phyloP scores from a whole-genome alignment of 2,113 vertebrate genomes.

The Saccopteryx leptura region DNA sequence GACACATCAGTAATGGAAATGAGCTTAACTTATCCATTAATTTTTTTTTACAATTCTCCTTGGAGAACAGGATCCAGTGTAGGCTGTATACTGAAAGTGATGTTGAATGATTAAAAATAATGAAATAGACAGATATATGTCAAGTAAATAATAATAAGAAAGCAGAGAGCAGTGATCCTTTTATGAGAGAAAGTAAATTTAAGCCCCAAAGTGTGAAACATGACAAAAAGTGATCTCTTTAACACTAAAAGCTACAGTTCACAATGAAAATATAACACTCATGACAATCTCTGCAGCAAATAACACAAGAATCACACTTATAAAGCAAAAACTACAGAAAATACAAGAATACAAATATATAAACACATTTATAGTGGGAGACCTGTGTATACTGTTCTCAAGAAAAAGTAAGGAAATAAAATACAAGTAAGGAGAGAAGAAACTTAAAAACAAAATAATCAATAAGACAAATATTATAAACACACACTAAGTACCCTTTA shows the following conservation, averaged over 20 bases:
- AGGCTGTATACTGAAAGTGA: not conserved
- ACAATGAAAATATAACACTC: not conserved
- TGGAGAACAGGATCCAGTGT: not conserved
- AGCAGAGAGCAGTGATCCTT: not conserved
- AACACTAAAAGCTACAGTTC: not conserved
- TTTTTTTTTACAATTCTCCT: not conserved
- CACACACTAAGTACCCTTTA: too few relatives aligned
- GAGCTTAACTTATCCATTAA: not conserved
- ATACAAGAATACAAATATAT: not conserved
- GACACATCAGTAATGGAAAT: not conserved
- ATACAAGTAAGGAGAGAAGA: not conserved
- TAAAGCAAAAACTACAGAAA: not conserved
- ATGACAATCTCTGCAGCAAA: not conserved
- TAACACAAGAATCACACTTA: not conserved
- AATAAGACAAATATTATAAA: not conserved
- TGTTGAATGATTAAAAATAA: not conserved
- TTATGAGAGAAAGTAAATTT: not conserved
- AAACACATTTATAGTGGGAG: not conserved
- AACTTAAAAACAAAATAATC: not conserved
- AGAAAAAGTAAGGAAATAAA: not conserved
- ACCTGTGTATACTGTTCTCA: not conserved
- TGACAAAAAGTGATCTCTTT: not conserved
- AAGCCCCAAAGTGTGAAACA: too few relatives aligned
- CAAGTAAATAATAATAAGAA: not conserved
- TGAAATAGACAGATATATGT: not conserved